Conservation (phyloP, 2,113 vertebrate genomes). For the Mastomys natalensis region DNA sequence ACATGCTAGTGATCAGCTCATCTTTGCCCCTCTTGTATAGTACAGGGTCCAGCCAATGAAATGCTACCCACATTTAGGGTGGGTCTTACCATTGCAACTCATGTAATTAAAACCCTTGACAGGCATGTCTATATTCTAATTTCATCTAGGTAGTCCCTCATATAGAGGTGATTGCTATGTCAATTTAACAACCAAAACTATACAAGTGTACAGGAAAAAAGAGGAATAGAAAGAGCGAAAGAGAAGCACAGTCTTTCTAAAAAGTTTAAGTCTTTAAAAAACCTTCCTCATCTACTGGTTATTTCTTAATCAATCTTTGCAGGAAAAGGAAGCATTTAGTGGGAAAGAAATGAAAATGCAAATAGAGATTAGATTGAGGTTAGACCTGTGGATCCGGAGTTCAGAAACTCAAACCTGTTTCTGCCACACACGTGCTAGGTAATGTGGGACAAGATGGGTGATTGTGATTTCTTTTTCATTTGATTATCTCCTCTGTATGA, state of each 20-base stretch:
- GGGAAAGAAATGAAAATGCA: constrained; percentile 7
- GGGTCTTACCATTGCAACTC: not conserved
- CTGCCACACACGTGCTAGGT: not conserved
- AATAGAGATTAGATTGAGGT: not conserved
- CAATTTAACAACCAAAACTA: not conserved
- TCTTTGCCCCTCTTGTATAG: not conserved
- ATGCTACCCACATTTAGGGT: not conserved
- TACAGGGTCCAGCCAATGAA: not conserved
- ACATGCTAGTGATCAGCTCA: not conserved
- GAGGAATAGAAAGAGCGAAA: not conserved
- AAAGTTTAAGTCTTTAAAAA: not conserved
- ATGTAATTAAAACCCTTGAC: too few relatives aligned
- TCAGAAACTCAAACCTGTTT: not conserved
- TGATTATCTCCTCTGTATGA: not conserved
- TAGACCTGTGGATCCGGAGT: not conserved
- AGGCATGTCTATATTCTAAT: not conserved
- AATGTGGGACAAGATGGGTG: not conserved
- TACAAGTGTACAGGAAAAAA: not conserved
- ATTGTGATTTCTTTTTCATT: not conserved
- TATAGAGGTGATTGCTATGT: not conserved
- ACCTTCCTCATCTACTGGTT: not conserved
- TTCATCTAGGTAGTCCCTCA: not conserved
- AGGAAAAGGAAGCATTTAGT: not conserved
- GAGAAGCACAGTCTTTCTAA: not conserved
- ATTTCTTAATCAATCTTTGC: not conserved